A percentile compares a stretch with the other conserved stretches of the same genome.
These are phyloP conservation scores for Rhabdophis nuchalis DNA, from an alignment of 2,797 vertebrate species.

Conservation along the genomic window DNA sequence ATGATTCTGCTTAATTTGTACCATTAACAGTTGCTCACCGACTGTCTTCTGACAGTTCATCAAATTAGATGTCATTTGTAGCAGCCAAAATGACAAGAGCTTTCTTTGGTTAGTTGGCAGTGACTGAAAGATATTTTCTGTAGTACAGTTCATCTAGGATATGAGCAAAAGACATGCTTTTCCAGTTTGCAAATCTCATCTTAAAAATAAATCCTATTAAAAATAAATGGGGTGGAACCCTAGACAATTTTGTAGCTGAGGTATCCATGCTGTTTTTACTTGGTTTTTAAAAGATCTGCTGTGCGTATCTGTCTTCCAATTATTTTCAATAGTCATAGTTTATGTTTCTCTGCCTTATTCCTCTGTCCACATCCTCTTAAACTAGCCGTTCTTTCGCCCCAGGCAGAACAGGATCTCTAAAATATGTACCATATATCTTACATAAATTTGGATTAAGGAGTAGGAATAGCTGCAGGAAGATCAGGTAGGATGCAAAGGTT, in stretches of 20 bases:
- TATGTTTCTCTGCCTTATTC: background rate
- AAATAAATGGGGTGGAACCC: background rate
- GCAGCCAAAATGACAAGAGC: background rate
- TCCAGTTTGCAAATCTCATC: background rate
- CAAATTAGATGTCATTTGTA: background rate
- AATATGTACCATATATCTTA: background rate
- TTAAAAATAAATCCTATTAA: background rate
- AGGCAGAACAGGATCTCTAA: background rate
- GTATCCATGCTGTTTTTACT: background rate
- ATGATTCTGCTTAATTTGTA: background rate
- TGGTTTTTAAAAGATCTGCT: background rate
- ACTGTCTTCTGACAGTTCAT: background rate
- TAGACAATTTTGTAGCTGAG: background rate
- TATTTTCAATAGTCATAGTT: background rate
- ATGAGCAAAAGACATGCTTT: background rate
- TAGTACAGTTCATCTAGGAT: background rate
- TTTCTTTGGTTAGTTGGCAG: constrained; percentile 15
- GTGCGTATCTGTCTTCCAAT: background rate
- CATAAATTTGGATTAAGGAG: background rate
- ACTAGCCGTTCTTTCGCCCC: background rate
- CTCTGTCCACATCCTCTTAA: background rate
- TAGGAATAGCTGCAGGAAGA: background rate
- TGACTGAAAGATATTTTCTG: background rate
- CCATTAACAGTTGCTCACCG: background rate
- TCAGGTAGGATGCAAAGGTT: background rate